Conservation (phyloP, 1,140 invertebrate genomes). For the Acyrthosiphon pisum region DNA sequence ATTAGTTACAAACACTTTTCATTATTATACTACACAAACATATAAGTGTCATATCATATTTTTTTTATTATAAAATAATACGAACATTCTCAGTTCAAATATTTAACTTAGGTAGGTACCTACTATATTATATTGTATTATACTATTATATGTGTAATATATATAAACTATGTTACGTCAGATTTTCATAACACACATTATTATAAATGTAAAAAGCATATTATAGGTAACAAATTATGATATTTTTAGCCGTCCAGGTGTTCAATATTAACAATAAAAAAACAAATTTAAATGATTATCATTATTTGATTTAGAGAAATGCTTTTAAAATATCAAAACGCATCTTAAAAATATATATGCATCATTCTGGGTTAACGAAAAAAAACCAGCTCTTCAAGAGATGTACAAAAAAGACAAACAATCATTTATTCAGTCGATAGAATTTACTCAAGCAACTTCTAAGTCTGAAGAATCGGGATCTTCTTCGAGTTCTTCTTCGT, state of each 20-base stretch:
- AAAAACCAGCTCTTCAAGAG: background rate
- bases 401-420: background rate
- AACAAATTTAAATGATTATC: background rate
- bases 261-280: conserved; percentile 14
- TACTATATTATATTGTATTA: background rate
- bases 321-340: conserved; percentile 12
- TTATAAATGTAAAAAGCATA: conserved; percentile 3
- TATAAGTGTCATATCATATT: background rate
- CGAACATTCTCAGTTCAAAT: background rate
- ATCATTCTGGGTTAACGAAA: background rate
- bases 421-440: background rate
- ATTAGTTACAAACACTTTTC: background rate
- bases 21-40: background rate
- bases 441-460: conserved; percentile 60
- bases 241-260: background rate
- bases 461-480: conserved; percentile 60
- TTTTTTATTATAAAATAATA: background rate
- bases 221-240: background rate
- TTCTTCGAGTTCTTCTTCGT: conserved; percentile 58
- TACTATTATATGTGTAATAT: background rate
- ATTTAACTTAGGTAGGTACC: background rate
- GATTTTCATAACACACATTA: background rate
- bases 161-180: background rate
- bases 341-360: conserved; percentile 2
- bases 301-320: background rate